Evolutionary conservation across 2,113 vertebrate genomes (phyloP).

Genomic region (Bubo bubo): DNA sequence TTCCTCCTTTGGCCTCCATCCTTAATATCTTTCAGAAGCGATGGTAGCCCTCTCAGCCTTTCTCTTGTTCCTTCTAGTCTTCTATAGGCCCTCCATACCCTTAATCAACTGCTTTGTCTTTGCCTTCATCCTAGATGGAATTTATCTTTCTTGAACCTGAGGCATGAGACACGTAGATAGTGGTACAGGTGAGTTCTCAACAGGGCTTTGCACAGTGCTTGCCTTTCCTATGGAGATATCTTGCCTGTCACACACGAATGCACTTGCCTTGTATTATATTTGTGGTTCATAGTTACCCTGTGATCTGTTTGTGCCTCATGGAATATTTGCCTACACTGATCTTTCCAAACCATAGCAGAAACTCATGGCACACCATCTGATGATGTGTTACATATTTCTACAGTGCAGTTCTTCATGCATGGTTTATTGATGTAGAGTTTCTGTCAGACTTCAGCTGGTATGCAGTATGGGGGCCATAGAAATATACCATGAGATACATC

Average conservation of each 20-base stretch:
- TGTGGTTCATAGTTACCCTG: background rate
- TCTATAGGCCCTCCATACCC: background rate
- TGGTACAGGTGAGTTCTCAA: no score
- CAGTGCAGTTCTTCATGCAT: background rate
- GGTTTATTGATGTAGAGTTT: background rate
- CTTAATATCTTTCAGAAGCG: no score
- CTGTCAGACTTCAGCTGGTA: background rate
- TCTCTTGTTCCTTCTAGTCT: background rate
- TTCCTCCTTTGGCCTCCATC: background rate
- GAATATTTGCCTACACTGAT: background rate
- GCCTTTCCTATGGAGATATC: background rate
- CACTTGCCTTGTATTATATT: background rate
- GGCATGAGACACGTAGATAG: no score
- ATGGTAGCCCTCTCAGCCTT: no score
- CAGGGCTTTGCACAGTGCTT: background rate
- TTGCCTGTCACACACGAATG: background rate
- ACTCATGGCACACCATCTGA: background rate
- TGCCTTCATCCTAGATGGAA: background rate
- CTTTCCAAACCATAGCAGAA: background rate
- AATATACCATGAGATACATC: background rate
- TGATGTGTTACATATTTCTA: background rate
- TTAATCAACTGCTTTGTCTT: no score
- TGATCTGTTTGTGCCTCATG: background rate
- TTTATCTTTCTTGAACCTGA: background rate
- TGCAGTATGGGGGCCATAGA: background rate